Evolutionary conservation across 2,888 invertebrate genomes (phyloP).

Genomic region (Parapristionchus giblindavisi): DNA sequence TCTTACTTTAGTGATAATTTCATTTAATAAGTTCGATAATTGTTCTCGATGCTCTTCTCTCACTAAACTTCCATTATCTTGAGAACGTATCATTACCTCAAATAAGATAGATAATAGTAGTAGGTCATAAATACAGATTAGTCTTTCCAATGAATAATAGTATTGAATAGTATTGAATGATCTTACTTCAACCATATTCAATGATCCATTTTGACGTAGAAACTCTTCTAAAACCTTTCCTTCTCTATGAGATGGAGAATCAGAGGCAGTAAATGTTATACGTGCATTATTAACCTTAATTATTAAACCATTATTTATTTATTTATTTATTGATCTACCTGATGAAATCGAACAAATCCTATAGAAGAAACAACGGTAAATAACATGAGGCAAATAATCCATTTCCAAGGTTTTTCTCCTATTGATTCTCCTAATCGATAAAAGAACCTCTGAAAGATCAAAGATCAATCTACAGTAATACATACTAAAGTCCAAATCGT

Average conservation of each 20-base stretch:
- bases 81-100: constrained; percentile 49
- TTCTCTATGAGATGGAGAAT: constrained; percentile 53
- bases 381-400: constrained; percentile 43
- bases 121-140: background rate
- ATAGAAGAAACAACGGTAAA: constrained; percentile 50
- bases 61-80: constrained; percentile 50
- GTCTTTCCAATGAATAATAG: no score
- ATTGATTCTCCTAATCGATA: constrained; percentile 54
- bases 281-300: constrained; percentile 59
- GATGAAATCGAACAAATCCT: constrained; percentile 58
- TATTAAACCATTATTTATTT: background rate
- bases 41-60: constrained; percentile 43
- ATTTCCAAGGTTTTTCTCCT: constrained; percentile 54
- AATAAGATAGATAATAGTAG: background rate
- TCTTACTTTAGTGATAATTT: constrained; percentile 40
- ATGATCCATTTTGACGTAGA: constrained; percentile 57
- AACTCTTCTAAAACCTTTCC: constrained; percentile 53
- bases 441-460: constrained; percentile 46
- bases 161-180: background rate
- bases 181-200: constrained; percentile 58
- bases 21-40: constrained; percentile 43
- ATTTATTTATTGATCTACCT: constrained; percentile 40
- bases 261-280: constrained; percentile 57
- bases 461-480: no score
- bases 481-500: no score